phyloP scores from a whole-genome alignment of 2,797 vertebrate species.

The Myotis myotis region DNA sequence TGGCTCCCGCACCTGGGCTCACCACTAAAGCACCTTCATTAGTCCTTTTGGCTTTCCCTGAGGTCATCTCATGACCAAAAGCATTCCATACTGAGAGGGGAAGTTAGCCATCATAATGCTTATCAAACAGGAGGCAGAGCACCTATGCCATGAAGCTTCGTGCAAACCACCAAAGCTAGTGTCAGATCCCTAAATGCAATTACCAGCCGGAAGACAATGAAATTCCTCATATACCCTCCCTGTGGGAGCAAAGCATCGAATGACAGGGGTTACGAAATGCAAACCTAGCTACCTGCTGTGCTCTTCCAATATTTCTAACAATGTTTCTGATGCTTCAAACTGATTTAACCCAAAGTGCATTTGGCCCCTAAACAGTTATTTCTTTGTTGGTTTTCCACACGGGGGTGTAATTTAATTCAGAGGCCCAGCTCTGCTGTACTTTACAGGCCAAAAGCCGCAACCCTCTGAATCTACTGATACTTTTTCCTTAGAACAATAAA shows the following conservation, averaged over 20 bases:
- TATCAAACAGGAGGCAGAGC: background rate
- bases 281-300: constrained; percentile 42
- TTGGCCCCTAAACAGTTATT: constrained; percentile 61
- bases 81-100: background rate
- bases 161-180: constrained; percentile 5
- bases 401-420: constrained; percentile 60
- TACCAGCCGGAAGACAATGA: constrained; percentile 24
- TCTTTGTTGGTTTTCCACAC: constrained; percentile 68
- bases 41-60: background rate
- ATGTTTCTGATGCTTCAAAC: constrained; percentile 71
- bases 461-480: background rate
- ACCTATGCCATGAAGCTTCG: background rate
- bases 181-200: background rate
- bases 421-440: background rate
- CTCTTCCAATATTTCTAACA: constrained; percentile 60
- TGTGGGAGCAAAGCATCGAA: constrained; percentile 57
- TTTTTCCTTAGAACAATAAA: background rate
- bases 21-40: background rate
- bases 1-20: background rate
- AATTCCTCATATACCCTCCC: background rate
- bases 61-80: background rate
- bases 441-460: background rate
- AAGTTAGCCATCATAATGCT: background rate
- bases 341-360: constrained; percentile 59
- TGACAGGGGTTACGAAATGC: constrained; percentile 62